These are phyloP conservation scores for Phalangium opilio DNA, from an alignment of 2,888 invertebrate genomes.

Conservation along the genomic window DNA sequence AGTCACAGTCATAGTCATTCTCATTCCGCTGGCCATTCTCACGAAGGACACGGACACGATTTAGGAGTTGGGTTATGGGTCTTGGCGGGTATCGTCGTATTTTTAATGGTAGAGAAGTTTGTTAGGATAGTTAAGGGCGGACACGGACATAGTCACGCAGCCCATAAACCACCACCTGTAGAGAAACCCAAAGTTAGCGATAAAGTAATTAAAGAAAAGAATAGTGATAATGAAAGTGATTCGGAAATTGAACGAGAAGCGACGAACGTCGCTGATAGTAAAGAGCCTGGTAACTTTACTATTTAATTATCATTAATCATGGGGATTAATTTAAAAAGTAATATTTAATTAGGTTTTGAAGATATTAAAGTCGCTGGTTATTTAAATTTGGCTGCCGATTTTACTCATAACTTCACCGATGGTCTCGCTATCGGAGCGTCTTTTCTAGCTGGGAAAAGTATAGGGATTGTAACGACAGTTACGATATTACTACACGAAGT, in stretches of 20 bases:
- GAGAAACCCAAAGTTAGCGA: slow-evolving; percentile 1
- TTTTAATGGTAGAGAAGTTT: slow-evolving; percentile 81
- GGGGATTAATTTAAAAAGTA: too few relatives aligned
- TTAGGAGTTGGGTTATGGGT: slow-evolving; percentile 89
- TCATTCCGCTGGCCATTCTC: slow-evolving; percentile 37
- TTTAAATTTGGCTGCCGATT: slow-evolving; percentile 93
- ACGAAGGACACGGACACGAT: slow-evolving; percentile 40
- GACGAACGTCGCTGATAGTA: slow-evolving; percentile 15
- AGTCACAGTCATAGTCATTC: slow-evolving; percentile 24
- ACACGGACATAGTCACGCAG: slow-evolving; percentile 59
- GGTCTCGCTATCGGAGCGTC: slow-evolving; percentile 98
- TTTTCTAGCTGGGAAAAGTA: slow-evolving; percentile 58
- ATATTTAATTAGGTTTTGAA: not conserved
- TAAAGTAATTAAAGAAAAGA: slow-evolving; percentile 12
- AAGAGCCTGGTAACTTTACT: slow-evolving; percentile 1
- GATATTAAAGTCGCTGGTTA: slow-evolving; percentile 72
- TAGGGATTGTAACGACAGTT: slow-evolving; percentile 63
- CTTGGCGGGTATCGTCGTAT: slow-evolving; percentile 77
- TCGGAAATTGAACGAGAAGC: slow-evolving; percentile 2
- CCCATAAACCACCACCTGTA: slow-evolving; percentile 18
- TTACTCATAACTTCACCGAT: slow-evolving; percentile 98
- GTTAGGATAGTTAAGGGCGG: slow-evolving; percentile 74
- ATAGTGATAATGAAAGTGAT: slow-evolving; percentile 4
- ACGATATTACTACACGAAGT: slow-evolving; percentile 96
- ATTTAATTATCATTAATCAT: too few relatives aligned